These are phyloP conservation scores for Cardinalis cardinalis DNA, from an alignment of 2,113 vertebrate genomes.

Conservation along the genomic window DNA sequence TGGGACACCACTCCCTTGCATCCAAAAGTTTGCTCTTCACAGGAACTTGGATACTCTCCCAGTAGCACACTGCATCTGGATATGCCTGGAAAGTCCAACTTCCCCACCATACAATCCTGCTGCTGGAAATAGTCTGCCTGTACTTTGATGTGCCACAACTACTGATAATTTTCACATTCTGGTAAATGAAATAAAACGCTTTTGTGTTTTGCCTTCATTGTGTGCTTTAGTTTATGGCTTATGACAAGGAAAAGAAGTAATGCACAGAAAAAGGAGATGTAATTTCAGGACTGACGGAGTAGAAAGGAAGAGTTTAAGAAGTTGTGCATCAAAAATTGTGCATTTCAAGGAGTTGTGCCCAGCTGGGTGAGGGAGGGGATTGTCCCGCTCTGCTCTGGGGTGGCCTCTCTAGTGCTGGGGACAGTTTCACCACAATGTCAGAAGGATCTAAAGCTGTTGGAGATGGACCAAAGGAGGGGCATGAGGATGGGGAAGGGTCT, in stretches of 20 bases:
- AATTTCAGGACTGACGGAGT: fast-evolving
- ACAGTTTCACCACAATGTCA: background rate
- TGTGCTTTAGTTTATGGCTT: background rate
- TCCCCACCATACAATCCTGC: background rate
- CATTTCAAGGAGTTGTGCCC: background rate
- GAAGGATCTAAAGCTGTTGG: background rate
- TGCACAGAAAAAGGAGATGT: background rate
- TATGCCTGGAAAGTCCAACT: background rate
- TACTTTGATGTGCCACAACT: background rate
- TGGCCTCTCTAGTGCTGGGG: background rate
- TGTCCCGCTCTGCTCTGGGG: background rate
- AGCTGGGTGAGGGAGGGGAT: background rate
- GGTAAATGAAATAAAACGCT: background rate
- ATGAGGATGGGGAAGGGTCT: too few species aligned
- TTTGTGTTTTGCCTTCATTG: background rate
- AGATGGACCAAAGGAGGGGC: background rate
- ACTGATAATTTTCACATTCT: background rate
- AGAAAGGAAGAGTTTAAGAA: background rate
- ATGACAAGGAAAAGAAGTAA: background rate
- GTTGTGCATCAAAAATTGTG: background rate
- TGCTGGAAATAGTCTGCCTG: background rate
- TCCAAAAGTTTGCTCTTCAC: background rate
- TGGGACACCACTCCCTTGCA: background rate
- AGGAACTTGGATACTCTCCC: background rate
- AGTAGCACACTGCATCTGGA: background rate